These are phyloP conservation scores for Eidolon helvum DNA, from an alignment of 2,113 vertebrate species.

Conservation along the genomic window DNA sequence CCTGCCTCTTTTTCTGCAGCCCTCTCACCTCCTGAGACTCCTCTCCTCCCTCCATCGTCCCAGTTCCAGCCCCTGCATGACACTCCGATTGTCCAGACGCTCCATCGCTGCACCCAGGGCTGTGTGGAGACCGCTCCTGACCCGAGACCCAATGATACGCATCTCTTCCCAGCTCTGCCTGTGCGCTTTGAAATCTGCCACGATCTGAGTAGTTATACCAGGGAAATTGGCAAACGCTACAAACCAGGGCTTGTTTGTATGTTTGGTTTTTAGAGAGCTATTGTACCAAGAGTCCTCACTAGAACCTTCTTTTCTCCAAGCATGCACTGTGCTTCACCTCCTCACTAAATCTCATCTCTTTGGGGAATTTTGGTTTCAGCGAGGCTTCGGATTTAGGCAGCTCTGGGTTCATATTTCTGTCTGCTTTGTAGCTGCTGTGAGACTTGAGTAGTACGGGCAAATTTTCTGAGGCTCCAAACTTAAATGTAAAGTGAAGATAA, in stretches of 20 bases:
- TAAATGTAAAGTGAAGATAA: not conserved
- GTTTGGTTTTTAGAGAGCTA: not conserved
- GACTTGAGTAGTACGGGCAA: not conserved
- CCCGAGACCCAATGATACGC: rapidly evolving
- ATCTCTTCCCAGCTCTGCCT: not conserved
- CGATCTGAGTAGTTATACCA: rapidly evolving
- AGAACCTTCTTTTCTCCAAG: not conserved
- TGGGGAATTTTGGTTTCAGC: not conserved
- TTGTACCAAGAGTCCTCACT: not conserved
- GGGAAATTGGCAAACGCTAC: not conserved
- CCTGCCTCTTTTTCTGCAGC: not conserved
- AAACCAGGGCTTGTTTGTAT: too few relatives aligned
- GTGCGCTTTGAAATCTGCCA: not conserved
- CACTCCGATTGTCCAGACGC: not conserved
- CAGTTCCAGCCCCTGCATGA: not conserved
- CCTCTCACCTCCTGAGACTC: not conserved
- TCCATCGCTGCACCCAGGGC: rapidly evolving
- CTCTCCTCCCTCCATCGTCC: not conserved
- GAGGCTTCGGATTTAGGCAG: not conserved
- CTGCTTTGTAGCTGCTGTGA: not conserved
- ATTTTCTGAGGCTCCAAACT: not conserved
- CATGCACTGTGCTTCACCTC: not conserved
- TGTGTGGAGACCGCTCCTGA: not conserved
- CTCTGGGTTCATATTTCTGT: not conserved
- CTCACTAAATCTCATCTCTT: not conserved